Percentiles rank a stretch among this genome's conserved stretches.
phyloP scores from a whole-genome alignment of 2,113 vertebrate species.

The Cricetomys ansorgei region DNA sequence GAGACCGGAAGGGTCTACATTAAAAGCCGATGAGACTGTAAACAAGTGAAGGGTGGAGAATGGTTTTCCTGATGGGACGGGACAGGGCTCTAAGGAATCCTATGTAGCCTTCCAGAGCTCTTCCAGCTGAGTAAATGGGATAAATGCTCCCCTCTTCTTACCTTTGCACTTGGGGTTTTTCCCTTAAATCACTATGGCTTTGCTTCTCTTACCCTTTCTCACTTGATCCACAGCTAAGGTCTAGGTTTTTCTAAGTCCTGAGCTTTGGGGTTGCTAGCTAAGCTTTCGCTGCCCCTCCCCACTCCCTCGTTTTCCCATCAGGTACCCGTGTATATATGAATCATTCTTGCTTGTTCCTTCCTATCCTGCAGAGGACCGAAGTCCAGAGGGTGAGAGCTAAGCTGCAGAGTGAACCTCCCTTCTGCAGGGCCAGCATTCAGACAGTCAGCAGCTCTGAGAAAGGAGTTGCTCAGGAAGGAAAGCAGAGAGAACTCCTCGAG shows the following conservation, averaged over 20 bases:
- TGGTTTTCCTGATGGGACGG: not conserved
- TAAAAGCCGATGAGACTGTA: not conserved
- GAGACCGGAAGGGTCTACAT: not conserved
- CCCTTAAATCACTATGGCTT: not conserved
- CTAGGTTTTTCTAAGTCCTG: not conserved
- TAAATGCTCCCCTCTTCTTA: not conserved
- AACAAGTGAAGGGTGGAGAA: not conserved
- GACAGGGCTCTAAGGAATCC: not conserved
- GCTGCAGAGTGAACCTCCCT: not conserved
- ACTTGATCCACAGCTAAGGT: not conserved
- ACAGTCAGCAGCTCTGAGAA: not conserved
- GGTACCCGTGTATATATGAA: not conserved
- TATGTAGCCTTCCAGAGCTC: too few species aligned
- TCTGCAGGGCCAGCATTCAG: not conserved
- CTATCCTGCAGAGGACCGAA: not conserved
- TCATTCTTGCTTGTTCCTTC: not conserved
- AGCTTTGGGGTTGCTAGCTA: not conserved
- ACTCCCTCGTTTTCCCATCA: too few species aligned
- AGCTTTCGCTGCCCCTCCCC: not conserved
- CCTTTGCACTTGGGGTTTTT: not conserved
- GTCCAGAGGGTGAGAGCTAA: not conserved
- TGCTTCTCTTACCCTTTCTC: not conserved
- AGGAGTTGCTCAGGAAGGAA: not conserved
- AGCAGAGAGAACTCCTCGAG: not conserved
- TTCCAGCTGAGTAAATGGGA: too few species aligned